Evolutionary conservation across 2,888 invertebrate genomes (phyloP), one percentile per base, ranked within the genome.

Genomic region (Ochlodes sylvanus): DNA sequence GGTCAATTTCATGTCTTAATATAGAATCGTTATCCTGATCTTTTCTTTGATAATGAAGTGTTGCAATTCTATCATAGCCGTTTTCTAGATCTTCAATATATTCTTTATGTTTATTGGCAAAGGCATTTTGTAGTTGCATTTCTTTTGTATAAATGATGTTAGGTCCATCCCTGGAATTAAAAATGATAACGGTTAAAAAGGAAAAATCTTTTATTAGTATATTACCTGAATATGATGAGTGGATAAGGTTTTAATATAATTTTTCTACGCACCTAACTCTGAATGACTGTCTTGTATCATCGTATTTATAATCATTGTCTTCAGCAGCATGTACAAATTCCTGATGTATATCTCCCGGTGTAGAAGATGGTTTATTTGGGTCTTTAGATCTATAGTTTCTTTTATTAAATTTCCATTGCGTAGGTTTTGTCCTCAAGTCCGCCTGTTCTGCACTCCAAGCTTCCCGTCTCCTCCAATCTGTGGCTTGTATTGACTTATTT

Each of bases 391-490:
- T 87, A 75, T 89, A 90, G 75, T 95, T 95, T 76, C 95, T 94
- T 75, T 95, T 95, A 86, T 96, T 96, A 84, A 96, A 96, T 79
- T 96, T 95, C 96, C 96, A 96, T 78, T 95, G 95, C 65, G 95
- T 95, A 75, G 95, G 95, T 82, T 95, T 95, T 76, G 95, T 95
- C 87, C 95, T 94, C 83, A 94, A 92, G 89, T 95, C 95, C 81
- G 94, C 89, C 80, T 94, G 95, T 85, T 97, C 97, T 50, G 97
- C 97, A 79, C 97, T 97, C 97, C 97, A 98, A 38, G 97, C 97
- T 94, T 97, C 97, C 82, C 96, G 95, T 83, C 96, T 94, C 80
- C 96, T 95, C 96, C 96, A 96, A 84, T 96, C 96, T 72, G 95
- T 95, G 77, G 95, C 95, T 94, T 96, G 96, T 85, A 96, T 94